These are phyloP conservation scores for Pachydiplax longipennis DNA, from an alignment of 2,888 invertebrate species.

Conservation along the genomic window DNA sequence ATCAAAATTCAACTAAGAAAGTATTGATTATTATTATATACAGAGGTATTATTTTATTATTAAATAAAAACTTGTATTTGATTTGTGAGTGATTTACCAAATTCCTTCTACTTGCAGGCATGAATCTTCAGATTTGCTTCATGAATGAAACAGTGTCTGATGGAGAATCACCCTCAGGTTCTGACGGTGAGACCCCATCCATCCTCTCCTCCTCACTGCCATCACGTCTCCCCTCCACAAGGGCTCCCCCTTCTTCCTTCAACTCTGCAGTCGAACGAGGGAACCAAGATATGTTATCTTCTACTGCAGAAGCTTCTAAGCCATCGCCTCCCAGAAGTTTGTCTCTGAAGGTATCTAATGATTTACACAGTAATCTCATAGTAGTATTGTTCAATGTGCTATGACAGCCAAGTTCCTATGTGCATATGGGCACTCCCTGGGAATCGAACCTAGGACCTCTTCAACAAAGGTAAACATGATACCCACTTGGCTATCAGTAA, in stretches of 20 bases:
- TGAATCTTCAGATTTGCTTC: constrained; percentile 95
- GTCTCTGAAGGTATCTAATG: background rate
- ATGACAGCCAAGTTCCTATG: too few species aligned
- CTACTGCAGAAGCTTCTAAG: constrained; percentile 61
- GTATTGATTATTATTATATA: too few species aligned
- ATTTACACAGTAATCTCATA: too few species aligned
- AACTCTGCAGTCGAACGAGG: background rate
- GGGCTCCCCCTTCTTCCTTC: constrained; percentile 38
- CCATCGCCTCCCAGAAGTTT: constrained; percentile 45
- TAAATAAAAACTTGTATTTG: too few species aligned
- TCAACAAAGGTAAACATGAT: too few species aligned
- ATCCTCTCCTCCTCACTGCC: constrained; percentile 53
- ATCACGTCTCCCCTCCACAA: constrained; percentile 39
- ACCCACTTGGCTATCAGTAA: too few species aligned
- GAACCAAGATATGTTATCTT: constrained; percentile 55
- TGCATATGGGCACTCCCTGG: too few species aligned
- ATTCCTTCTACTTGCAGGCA: constrained; percentile 65
- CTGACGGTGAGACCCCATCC: constrained; percentile 60
- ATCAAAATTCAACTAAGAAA: too few species aligned
- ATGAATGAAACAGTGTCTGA: constrained; percentile 92
- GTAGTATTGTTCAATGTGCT: too few species aligned
- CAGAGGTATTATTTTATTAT: too few species aligned
- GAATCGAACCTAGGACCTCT: too few species aligned
- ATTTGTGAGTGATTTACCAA: too few species aligned
- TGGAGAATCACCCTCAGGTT: constrained; percentile 68